Evolutionary conservation across 2,113 vertebrate species (phyloP), one percentile per base, ranked within the genome.

Genomic region (Siniperca chuatsi): DNA sequence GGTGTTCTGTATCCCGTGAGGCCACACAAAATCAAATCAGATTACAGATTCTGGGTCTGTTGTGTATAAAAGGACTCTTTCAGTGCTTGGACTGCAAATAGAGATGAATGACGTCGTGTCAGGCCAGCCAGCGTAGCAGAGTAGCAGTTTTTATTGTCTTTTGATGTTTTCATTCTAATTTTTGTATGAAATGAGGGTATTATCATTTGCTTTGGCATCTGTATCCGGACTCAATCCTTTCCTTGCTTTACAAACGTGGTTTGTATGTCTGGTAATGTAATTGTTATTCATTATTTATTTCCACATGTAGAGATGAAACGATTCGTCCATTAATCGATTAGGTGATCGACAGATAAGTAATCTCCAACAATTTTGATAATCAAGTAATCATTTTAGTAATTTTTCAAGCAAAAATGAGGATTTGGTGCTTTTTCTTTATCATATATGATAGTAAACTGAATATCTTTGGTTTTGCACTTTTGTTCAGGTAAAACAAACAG

Each of bases 1-100:
- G 52, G 58, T 60, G 21, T 44, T 82, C 48, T 54, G 70, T 48
- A 11, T 87, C 46, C 70, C 66, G 66, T 16, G 78, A 78, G 81
- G 55, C 25, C 44, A 52, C 3, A 76, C 16, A 10, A 68, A 55
- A 69, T 81, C 58, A 61, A 55, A 69, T 81, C 58, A 61, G 71
- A 81, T 87, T 60, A 73, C 48, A 67, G 62, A 79, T 77, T 71
- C 11, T 7, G 9, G 40, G 15, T 81, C 65, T 83, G 82, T 37
- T 79, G 50, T 79, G 55, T 58, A 10, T 25, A 21, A 62, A 67
- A 62, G 37, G 54, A 46, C 35, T 74, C 6, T 54, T 61, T 64
- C 72, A 37, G 10, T 35, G 33, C 73, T 58, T 65, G 44, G 52
- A 46, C 18, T 62, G 75, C 42, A 73, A 69, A 66, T 86, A 50